phyloP scores from a whole-genome alignment of 2,797 vertebrate genomes.

The Steatocranus sp. region DNA sequence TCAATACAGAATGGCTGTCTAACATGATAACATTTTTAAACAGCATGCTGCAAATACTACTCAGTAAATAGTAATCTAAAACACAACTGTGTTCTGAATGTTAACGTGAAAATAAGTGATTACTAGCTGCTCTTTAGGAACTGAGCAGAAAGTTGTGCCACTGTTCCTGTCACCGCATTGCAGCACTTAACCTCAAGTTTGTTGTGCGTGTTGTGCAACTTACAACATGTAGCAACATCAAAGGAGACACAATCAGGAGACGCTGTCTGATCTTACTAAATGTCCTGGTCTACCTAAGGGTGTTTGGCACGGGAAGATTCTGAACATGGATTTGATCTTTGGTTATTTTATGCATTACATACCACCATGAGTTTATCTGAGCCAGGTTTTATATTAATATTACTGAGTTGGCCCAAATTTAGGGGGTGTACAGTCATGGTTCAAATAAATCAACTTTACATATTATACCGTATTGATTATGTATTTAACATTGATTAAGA shows the following conservation, averaged over 20 bases:
- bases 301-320: background rate
- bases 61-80: background rate
- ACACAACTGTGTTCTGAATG: rapidly evolving
- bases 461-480: background rate
- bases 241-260: background rate
- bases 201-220: background rate
- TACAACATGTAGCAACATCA: background rate
- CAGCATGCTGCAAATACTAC: background rate
- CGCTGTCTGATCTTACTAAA: background rate
- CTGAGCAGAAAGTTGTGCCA: background rate
- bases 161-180: background rate
- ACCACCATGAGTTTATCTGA: rapidly evolving
- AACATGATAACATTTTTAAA: rapidly evolving
- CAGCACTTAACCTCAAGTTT: background rate
- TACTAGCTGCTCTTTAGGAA: background rate
- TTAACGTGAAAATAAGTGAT: background rate
- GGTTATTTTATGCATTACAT: rapidly evolving
- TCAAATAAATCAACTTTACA: background rate
- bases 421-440: rapidly evolving
- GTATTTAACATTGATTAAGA: background rate
- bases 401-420: background rate
- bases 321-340: background rate
- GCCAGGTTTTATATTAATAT: background rate
- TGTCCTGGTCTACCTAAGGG: background rate
- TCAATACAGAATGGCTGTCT: rapidly evolving